These are phyloP conservation scores for Altica lythri DNA, from an alignment of 2,888 invertebrate species.

Conservation along the genomic window DNA sequence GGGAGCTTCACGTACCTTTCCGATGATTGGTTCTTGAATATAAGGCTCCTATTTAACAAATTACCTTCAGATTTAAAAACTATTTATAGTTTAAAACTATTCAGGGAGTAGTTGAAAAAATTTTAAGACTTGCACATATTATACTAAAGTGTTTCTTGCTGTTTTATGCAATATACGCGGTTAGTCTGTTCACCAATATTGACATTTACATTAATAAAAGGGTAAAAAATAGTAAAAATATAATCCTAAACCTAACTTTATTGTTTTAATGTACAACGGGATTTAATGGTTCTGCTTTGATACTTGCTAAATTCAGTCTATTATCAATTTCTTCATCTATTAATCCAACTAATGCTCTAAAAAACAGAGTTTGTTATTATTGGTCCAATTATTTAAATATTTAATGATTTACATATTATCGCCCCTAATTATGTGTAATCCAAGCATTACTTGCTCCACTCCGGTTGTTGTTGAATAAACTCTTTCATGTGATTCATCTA, in stretches of 20 bases:
- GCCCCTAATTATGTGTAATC: conserved; percentile 96
- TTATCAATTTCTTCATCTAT: conserved; percentile 84
- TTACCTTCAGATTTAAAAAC: too few species aligned
- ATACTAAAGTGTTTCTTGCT: too few species aligned
- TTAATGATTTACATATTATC: conserved; percentile 84
- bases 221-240: neutral
- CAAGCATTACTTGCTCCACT: conserved; percentile 93
- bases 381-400: conserved; percentile 20
- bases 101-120: too few species aligned
- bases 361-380: too few species aligned
- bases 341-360: conserved; percentile 78
- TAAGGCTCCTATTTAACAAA: too few species aligned
- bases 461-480: conserved; percentile 94
- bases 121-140: neutral
- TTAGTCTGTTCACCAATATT: neutral
- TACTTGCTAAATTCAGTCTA: conserved; percentile 75
- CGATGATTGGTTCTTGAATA: too few species aligned
- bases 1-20: too few species aligned
- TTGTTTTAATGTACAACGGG: conserved; percentile 73
- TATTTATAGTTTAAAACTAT: too few species aligned
- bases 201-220: conserved; percentile 1
- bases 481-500: conserved; percentile 97
- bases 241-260: conserved; percentile 4
- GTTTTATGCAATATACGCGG: too few species aligned
- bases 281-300: conserved; percentile 83